Base-by-base conservation (phyloP, 2,797 vertebrate species). In the Poeciliopsis presidionis region DNA sequence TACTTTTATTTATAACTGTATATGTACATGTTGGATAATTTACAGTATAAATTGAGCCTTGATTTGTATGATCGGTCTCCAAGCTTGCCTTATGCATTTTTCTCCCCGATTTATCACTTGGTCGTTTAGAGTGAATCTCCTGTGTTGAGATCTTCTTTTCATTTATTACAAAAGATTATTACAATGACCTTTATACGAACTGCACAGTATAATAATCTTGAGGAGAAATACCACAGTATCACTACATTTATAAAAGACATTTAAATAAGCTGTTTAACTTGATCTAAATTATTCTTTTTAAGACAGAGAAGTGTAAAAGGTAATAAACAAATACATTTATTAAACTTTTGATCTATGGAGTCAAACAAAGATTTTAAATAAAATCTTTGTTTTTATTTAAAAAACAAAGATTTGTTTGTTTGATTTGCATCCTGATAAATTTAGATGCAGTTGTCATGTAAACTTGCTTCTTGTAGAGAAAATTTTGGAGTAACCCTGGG, bases 91-190 rank as follows among this genome's bases (percentile, higher is more conserved):
- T 74, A 20, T 39, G 61, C 49, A 72, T 74, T 53, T 81, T 55
- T 55, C 36, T 36, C 20, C 53, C 63, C 11, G 51, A 8, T 39
- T 87, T 47, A 82, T 90, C 69, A 81, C 74, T 83, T 51, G 77
- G 47, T 63, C 59, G 36, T 75, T 78, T 77, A 71, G 80, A 77
- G 72, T 82, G 72, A 75, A 20, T 25, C 36, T 41, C 36, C 36
- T 41, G 20, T 67, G 36, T 67, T 67, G 16, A 41, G 20, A 14
- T 22, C 36, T 67, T 69, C 36, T 25, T 25, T 41, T 69, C 33
- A 63, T 69, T 41, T 43, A 69, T 22, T 43, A 14, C 13, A 41
- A 25, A 2, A 43, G 36, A 25, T 67, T 67, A 43, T 67, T 41
- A 41, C 25, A 39, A 57, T n/a, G 7, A 36, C 36, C 36, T 41